Percentiles rank a stretch among this genome's conserved stretches.
Conservation (phyloP, 2,113 vertebrate genomes). For the Petromus typicus region DNA sequence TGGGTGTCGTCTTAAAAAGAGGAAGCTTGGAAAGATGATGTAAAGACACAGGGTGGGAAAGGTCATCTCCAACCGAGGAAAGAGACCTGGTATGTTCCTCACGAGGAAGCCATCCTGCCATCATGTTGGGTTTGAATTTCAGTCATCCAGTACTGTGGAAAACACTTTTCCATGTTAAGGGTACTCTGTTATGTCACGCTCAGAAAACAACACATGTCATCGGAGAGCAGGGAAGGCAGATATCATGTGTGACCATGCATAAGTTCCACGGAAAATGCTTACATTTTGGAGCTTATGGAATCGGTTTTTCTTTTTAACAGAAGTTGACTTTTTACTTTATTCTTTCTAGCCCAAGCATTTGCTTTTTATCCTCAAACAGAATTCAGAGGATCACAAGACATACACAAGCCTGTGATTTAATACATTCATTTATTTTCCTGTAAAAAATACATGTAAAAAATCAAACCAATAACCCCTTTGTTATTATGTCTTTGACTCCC, state of each 20-base stretch:
- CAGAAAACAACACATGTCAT: background rate
- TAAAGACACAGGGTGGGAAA: background rate
- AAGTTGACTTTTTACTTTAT: background rate
- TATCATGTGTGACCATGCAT: background rate
- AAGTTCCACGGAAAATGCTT: background rate
- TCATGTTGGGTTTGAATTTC: background rate
- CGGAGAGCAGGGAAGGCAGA: background rate
- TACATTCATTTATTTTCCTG: background rate
- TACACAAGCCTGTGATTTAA: background rate
- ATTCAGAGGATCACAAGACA: background rate
- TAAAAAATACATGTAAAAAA: background rate
- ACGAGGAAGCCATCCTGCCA: background rate
- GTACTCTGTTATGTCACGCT: background rate
- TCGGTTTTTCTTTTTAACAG: background rate
- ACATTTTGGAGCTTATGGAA: background rate
- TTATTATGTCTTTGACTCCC: background rate
- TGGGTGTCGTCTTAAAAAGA: background rate
- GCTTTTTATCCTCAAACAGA: background rate
- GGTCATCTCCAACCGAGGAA: background rate
- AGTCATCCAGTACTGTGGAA: background rate
- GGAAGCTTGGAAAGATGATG: background rate
- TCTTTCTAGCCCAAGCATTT: background rate
- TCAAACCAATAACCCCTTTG: background rate
- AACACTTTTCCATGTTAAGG: background rate
- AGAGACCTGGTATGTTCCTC: background rate